Evolutionary conservation across 2,113 vertebrate genomes (phyloP).

Genomic region (Siphamia tubifer): DNA sequence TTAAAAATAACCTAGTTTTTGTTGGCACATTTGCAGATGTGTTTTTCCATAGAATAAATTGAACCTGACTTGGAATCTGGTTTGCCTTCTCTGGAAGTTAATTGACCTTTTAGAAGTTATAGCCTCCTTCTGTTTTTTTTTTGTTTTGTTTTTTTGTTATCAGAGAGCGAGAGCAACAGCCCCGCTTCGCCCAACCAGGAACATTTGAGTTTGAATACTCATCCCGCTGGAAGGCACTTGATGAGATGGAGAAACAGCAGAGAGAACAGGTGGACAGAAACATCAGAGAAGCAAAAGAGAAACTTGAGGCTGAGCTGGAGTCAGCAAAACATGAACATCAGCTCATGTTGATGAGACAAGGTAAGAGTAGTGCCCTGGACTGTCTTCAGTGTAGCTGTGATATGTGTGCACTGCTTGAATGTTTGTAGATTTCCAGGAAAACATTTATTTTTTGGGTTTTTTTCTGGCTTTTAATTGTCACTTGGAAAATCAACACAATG

Average conservation of each 20-base stretch:
- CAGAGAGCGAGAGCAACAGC: slow-evolving; percentile 91
- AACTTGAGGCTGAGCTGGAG: slow-evolving; percentile 97
- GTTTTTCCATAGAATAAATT: no score
- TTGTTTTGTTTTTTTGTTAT: not conserved
- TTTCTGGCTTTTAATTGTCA: no score
- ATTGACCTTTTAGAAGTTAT: no score
- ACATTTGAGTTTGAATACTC: slow-evolving; percentile 99
- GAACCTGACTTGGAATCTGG: no score
- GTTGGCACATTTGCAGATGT: no score
- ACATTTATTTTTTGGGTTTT: no score
- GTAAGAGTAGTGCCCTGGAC: slow-evolving; percentile 60
- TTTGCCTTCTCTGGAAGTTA: no score
- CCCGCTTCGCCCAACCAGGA: slow-evolving; percentile 94
- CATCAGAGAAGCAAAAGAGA: slow-evolving; percentile 95
- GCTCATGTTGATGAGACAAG: slow-evolving; percentile 98
- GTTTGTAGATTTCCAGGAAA: no score
- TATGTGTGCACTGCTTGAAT: no score
- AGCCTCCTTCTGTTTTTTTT: no score
- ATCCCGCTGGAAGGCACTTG: slow-evolving; percentile 96
- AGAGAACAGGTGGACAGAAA: slow-evolving; percentile 93
- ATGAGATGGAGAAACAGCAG: slow-evolving; percentile 97
- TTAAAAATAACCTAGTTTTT: not conserved
- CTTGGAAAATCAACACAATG: no score
- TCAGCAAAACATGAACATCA: slow-evolving; percentile 97
- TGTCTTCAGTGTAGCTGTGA: not conserved